These are phyloP conservation scores for Psilopsiagon aurifrons DNA, from an alignment of 2,113 vertebrate genomes.

Conservation along the genomic window DNA sequence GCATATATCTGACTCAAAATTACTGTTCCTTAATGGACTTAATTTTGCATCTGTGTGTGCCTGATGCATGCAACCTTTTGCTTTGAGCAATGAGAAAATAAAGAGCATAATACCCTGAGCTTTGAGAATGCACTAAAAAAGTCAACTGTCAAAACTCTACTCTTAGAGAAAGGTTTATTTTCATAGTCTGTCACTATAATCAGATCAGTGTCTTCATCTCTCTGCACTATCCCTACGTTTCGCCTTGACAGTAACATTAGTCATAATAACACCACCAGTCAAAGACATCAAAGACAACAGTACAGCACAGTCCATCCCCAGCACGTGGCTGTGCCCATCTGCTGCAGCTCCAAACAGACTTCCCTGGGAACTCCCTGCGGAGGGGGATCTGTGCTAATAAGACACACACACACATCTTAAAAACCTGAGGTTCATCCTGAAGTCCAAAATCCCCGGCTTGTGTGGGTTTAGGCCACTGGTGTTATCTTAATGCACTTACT, in stretches of 20 bases:
- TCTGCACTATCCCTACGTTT: background rate
- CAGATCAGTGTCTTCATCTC: background rate
- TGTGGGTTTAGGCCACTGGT: background rate
- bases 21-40: background rate
- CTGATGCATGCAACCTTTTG: background rate
- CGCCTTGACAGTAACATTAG: background rate
- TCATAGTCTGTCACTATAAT: background rate
- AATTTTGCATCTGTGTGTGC: background rate
- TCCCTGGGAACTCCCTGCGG: background rate
- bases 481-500: background rate
- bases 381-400: accelerated
- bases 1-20: background rate
- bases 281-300: background rate
- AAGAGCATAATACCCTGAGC: background rate
- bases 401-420: background rate
- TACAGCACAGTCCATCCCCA: background rate
- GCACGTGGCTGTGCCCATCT: background rate
- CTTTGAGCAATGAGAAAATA: background rate
- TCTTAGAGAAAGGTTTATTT: conserved; percentile 20
- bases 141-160: background rate
- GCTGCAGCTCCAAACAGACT: background rate
- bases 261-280: background rate
- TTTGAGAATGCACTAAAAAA: background rate
- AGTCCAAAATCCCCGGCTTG: background rate
- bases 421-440: background rate